A percentile compares a stretch with the other conserved stretches of the same genome.
These are phyloP conservation scores for Gari tellinella DNA, from an alignment of 2,888 invertebrate genomes.

Conservation along the genomic window DNA sequence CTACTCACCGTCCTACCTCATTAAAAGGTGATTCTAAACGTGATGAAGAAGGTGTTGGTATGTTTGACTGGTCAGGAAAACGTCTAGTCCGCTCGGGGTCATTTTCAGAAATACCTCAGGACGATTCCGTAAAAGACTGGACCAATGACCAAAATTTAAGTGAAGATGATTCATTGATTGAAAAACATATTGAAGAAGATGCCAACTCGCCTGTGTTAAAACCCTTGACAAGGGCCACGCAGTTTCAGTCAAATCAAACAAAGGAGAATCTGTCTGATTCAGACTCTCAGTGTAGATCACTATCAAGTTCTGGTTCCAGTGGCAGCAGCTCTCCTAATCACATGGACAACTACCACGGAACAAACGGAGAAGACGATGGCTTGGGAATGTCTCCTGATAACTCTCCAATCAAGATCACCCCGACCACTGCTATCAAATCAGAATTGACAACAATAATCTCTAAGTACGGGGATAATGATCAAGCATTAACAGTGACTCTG, in stretches of 20 bases:
- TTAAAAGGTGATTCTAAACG: constrained; percentile 57
- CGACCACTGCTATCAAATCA: constrained; percentile 34
- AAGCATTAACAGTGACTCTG: constrained; percentile 45
- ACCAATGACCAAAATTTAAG: constrained; percentile 59
- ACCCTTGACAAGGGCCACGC: constrained; percentile 57
- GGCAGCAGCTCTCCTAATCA: constrained; percentile 42
- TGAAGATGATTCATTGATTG: constrained; percentile 54
- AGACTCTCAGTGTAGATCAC: constrained; percentile 60
- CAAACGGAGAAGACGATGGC: constrained; percentile 64
- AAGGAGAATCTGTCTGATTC: constrained; percentile 69
- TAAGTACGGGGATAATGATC: constrained; percentile 37
- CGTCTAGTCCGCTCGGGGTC: constrained; percentile 73
- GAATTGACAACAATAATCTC: constrained; percentile 42
- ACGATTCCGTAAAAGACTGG: constrained; percentile 70
- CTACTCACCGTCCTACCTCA: constrained; percentile 61
- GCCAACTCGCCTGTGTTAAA: constrained; percentile 40
- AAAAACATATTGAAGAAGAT: constrained; percentile 52
- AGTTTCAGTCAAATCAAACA: constrained; percentile 49
- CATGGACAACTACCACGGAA: constrained; percentile 21
- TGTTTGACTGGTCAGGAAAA: constrained; percentile 75
- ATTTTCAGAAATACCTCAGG: constrained; percentile 75
- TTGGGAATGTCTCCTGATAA: constrained; percentile 59
- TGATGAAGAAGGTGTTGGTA: constrained; percentile 38
- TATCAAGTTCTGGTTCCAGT: constrained; percentile 50
- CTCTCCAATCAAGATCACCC: constrained; percentile 53